A percentile compares a stretch with the other conserved stretches of the same genome.
Evolutionary conservation across 2,888 invertebrate species (phyloP).

Genomic region (Idaea dimidiata): DNA sequence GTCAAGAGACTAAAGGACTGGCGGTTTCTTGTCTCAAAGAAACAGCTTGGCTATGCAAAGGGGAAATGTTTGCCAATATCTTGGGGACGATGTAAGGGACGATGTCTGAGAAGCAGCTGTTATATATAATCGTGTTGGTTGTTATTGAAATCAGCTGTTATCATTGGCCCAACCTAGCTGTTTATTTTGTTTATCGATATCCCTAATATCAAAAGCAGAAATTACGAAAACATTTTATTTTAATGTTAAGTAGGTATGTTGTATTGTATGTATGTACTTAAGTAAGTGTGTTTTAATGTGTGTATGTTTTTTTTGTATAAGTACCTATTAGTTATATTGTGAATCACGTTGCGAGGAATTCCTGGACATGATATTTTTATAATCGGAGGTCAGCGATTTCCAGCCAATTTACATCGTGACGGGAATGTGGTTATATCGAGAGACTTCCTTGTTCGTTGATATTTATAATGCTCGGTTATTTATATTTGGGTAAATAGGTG

Average conservation of each 20-base stretch:
- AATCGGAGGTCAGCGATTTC: neutral
- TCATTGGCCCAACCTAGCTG: neutral
- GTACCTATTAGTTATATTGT: neutral
- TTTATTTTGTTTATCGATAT: neutral
- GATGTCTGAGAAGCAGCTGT: no score
- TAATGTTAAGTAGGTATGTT: neutral
- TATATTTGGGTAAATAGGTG: neutral
- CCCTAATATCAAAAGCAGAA: neutral
- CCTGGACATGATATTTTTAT: neutral
- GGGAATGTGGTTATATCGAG: neutral
- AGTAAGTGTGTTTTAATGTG: no score
- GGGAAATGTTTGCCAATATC: no score
- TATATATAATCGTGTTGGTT: no score
- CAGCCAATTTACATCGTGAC: neutral
- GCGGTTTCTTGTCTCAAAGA: no score
- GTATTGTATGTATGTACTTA: no score
- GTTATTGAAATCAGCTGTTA: neutral
- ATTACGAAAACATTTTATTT: neutral
- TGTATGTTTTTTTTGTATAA: no score
- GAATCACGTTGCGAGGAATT: slow-evolving; percentile 4
- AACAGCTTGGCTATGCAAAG: no score
- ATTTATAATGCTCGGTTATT: neutral
- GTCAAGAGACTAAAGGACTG: no score
- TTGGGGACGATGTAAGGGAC: no score
- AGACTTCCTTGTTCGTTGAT: neutral